Evolutionary conservation across 2,113 vertebrate species (phyloP), one percentile per base, ranked within the genome.

Genomic region (Salminus brasiliensis): DNA sequence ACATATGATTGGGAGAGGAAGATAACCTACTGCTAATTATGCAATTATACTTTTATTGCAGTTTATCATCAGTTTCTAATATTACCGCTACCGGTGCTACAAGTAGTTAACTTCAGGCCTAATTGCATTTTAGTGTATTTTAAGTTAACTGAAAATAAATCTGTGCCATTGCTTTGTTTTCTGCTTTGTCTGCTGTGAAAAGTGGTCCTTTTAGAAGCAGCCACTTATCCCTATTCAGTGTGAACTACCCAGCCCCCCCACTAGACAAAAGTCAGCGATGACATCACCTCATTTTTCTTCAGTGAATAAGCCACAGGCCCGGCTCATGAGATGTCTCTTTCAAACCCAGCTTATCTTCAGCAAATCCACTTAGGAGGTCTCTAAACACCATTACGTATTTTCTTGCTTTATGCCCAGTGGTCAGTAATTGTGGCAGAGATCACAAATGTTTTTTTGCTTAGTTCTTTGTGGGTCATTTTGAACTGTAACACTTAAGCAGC

Each of bases 241-340:
- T 16, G 15, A 32, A 59, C 62, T 72, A n/a, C 79, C 18, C 69
- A 32, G 39, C 47, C 60, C 47, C 52, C n/a, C 57, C 47, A 25
- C 59, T 80, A 87, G 62, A 87, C 82, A 87, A 89, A 86, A 89
- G 75, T 79, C 67, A 76, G 52, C 16, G 36, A 86, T 91, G 91
- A 91, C 89, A 88, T 91, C 87, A 88, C 47, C 85, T 82, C 87
- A 89, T 91, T 86, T 82, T 87, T 89, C 34, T 82, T 81, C 71
- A 70, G 76, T 90, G 91, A 91, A 84, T 88, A 87, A 91, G 82
- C 84, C 87, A 85, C 39, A 66, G 80, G 70, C 72, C 81, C 78
- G 55, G 83, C 83, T 85, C 83, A 72, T 86, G 74, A 84, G 84
- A 89, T 83, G 84, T 88, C 73, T 90, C 74, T 84, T 91, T 90